Conservation (phyloP, 2,113 vertebrate species). For the Bubo scandiacus region DNA sequence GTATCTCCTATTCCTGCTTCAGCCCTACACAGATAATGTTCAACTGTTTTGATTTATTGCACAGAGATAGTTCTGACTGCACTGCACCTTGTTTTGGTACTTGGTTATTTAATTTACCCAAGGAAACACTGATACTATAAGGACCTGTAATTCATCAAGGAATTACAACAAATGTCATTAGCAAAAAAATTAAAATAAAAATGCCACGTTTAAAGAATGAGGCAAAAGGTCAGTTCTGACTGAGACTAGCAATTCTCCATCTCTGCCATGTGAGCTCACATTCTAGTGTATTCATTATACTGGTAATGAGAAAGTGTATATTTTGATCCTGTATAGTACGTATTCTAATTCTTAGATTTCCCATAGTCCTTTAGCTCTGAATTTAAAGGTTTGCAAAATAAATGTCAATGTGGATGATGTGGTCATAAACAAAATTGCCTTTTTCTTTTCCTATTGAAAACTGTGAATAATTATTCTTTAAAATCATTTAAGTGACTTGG, state of each 20-base stretch:
- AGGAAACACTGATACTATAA: not conserved
- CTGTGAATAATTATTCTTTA: not conserved
- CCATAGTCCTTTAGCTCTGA: not conserved
- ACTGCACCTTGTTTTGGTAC: not conserved
- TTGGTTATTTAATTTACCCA: not conserved
- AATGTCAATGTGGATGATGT: not conserved
- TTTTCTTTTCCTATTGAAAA: not conserved
- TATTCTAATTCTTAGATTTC: not conserved
- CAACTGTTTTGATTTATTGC: not conserved
- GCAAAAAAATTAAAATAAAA: not conserved
- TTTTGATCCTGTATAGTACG: not conserved
- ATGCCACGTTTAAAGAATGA: not conserved
- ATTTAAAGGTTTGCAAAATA: not conserved
- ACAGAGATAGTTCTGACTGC: not conserved
- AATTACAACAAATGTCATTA: not conserved
- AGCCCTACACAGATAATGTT: not conserved
- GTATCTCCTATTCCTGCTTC: not conserved
- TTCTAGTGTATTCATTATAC: not conserved
- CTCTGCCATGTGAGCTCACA: not conserved
- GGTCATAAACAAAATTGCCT: not conserved
- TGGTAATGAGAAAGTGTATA: not conserved
- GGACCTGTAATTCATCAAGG: not conserved
- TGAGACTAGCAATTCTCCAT: not conserved
- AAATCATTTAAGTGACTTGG: not conserved
- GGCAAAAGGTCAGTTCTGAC: not conserved